Conservation (phyloP, 2,113 vertebrate genomes). For the Protobothrops mucrosquamatus region DNA sequence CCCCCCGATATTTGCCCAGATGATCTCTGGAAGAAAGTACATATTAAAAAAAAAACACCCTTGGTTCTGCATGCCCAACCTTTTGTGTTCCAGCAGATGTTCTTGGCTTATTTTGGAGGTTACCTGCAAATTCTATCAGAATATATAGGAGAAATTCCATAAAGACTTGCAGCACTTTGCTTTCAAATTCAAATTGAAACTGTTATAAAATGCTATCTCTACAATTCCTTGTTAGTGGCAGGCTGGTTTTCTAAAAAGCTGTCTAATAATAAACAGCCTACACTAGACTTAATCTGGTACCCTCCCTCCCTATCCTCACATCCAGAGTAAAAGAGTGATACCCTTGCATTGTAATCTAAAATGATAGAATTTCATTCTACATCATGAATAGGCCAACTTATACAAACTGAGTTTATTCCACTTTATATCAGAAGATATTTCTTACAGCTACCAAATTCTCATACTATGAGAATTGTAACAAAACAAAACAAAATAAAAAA, state of each 20-base stretch:
- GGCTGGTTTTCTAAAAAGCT: slow-evolving; percentile 30
- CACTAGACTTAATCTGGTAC: not conserved
- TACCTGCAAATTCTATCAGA: slow-evolving; percentile 18
- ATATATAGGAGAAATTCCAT: slow-evolving; percentile 48
- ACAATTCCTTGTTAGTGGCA: slow-evolving; percentile 32
- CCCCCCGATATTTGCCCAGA: slow-evolving; percentile 14
- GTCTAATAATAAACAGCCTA: not conserved
- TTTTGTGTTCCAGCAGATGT: slow-evolving; percentile 34
- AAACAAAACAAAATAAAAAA: not conserved
- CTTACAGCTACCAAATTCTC: not conserved
- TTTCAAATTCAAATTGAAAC: slow-evolving; percentile 46
- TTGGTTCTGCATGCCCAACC: slow-evolving; percentile 11
- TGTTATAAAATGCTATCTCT: slow-evolving; percentile 37
- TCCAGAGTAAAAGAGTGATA: not conserved
- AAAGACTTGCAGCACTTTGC: slow-evolving; percentile 43
- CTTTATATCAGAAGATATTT: not conserved
- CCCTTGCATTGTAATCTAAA: not conserved
- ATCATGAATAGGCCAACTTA: not conserved
- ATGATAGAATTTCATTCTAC: not conserved
- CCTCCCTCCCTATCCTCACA: not conserved
- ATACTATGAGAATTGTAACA: not conserved
- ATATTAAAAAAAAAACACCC: not conserved
- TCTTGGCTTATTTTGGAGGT: slow-evolving; percentile 35
- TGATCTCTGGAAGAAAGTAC: slow-evolving; percentile 31
- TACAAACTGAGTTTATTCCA: not conserved